Conservation (phyloP, 2,888 invertebrate species). For the Hemithea aestivaria region DNA sequence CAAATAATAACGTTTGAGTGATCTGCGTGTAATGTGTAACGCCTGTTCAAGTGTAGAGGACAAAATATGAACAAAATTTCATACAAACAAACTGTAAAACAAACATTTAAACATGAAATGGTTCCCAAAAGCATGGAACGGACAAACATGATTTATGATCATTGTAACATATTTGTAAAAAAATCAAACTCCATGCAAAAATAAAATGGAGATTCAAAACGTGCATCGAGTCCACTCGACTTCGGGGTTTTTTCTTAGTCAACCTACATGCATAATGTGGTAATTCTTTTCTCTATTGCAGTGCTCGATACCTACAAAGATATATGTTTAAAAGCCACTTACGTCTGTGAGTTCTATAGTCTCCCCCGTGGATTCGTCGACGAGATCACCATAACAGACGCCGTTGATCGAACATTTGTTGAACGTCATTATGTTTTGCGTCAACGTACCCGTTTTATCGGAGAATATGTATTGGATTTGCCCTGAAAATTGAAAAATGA, state of each 20-base stretch:
- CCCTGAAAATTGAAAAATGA: slow-evolving; percentile 70
- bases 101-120: slow-evolving; percentile 42
- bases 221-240: slow-evolving; percentile 36
- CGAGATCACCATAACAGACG: slow-evolving; percentile 93
- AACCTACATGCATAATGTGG: slow-evolving; percentile 46
- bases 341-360: slow-evolving; percentile 92
- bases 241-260: slow-evolving; percentile 28
- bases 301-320: slow-evolving; percentile 26
- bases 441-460: slow-evolving; percentile 99
- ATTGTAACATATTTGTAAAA: slow-evolving; percentile 23
- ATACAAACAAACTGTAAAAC: slow-evolving; percentile 52
- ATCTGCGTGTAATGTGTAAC: slow-evolving; percentile 12
- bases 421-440: slow-evolving; percentile 99
- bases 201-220: slow-evolving; percentile 30
- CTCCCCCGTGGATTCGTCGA: slow-evolving; percentile 93
- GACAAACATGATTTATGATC: slow-evolving; percentile 31
- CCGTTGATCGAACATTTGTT: slow-evolving; percentile 99
- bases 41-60: slow-evolving; percentile 15
- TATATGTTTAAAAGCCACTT: slow-evolving; percentile 43
- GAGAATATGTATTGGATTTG: slow-evolving; percentile 99
- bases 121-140: slow-evolving; percentile 50
- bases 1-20: slow-evolving; percentile 31
- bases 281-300: slow-evolving; percentile 20
- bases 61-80: slow-evolving; percentile 14
- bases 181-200: slow-evolving; percentile 56